Evolutionary conservation across 2,113 vertebrate species (phyloP).

Genomic region (Onychorhynchus coronatus): DNA sequence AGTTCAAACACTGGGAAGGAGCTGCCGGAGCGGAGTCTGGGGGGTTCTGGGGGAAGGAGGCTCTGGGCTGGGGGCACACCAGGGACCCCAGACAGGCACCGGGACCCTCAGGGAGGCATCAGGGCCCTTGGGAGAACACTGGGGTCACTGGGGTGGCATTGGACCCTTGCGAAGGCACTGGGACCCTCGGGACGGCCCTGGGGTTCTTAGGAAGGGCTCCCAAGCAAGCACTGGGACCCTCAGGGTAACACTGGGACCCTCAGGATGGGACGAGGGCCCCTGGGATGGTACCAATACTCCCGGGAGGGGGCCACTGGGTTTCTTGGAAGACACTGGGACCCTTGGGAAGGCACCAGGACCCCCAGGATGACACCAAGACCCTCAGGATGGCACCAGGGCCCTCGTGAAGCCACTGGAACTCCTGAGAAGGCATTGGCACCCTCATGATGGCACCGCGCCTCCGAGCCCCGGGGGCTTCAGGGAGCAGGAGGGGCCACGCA

Average conservation of each 20-base stretch:
- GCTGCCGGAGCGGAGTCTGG: not conserved
- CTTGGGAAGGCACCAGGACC: too few relatives aligned
- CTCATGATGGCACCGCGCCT: not conserved
- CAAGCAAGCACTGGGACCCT: not conserved
- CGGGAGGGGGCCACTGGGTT: too few relatives aligned
- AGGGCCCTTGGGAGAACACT: not conserved
- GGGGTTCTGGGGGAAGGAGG: not conserved
- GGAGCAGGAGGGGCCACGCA: too few relatives aligned
- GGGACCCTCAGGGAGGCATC: not conserved
- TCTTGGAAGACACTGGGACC: too few relatives aligned
- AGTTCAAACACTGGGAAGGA: accelerated
- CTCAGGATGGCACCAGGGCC: not conserved
- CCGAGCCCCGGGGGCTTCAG: not conserved
- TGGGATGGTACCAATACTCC: too few relatives aligned
- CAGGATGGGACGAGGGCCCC: too few relatives aligned
- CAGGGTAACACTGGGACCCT: not conserved
- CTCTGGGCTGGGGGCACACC: accelerated
- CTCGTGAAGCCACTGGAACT: not conserved
- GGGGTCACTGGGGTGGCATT: not conserved
- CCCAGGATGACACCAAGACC: too few relatives aligned
- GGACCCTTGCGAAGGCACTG: not conserved
- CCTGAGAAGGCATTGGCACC: not conserved
- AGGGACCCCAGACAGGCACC: not conserved
- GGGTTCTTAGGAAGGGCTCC: too few relatives aligned
- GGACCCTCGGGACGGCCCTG: not conserved